Evolutionary conservation across 2,888 invertebrate species (phyloP).

Genomic region (Lochmaea crataegi): DNA sequence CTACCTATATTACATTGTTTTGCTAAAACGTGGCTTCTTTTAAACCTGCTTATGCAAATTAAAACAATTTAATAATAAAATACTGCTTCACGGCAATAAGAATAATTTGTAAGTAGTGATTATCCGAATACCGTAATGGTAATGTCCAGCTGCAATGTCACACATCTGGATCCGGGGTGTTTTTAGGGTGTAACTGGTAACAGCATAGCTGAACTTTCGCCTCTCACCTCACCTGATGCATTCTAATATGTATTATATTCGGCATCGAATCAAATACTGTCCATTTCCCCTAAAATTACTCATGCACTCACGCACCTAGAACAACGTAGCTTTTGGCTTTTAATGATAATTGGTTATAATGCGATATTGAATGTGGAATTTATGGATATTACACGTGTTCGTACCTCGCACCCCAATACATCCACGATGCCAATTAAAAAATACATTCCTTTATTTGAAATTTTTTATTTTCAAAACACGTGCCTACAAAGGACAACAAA

Average conservation of each 20-base stretch:
- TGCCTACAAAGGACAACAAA: no score
- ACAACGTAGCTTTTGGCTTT: conserved; percentile 26
- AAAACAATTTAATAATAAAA: conserved; percentile 8
- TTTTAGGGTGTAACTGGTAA: conserved; percentile 48
- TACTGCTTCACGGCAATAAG: conserved; percentile 15
- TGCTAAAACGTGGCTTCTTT: not conserved
- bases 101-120: conserved; percentile 12
- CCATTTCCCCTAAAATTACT: conserved; percentile 40
- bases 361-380: conserved; percentile 32
- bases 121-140: conserved; percentile 13
- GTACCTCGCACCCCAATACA: not conserved
- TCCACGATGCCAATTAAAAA: not conserved
- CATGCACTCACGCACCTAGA: conserved; percentile 22
- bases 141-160: conserved; percentile 49
- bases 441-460: not conserved
- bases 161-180: conserved; percentile 56
- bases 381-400: conserved; percentile 39
- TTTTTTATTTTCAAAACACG: not conserved
- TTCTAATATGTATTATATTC: conserved; percentile 43
- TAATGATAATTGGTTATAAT: conserved; percentile 33
- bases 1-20: no score
- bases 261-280: conserved; percentile 44
- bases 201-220: conserved; percentile 26
- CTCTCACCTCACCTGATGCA: conserved; percentile 48
- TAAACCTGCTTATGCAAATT: conserved; percentile 17